A percentile compares a stretch with the other conserved stretches of the same genome.
phyloP scores from a whole-genome alignment of 2,113 vertebrate species.

The Lota lota region DNA sequence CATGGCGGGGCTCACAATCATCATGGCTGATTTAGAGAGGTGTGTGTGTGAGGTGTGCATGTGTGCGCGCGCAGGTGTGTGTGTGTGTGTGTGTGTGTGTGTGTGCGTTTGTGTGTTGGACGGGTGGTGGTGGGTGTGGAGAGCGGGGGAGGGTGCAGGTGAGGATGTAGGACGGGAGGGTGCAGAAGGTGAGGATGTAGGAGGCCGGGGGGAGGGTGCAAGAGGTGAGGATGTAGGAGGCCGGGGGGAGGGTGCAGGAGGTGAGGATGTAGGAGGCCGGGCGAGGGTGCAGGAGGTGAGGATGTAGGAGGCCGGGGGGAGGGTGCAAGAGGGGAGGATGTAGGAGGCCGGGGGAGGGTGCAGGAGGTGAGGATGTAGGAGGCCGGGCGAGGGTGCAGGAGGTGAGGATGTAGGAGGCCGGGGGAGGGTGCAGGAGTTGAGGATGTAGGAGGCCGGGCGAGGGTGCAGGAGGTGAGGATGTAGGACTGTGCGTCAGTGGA shows the following conservation, averaged over 20 bases:
- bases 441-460: too few relatives aligned
- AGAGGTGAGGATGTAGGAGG: constrained; percentile 6
- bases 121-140: constrained; percentile 16
- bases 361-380: constrained; percentile 6
- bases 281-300: neutral
- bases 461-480: too few relatives aligned
- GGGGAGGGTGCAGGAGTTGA: constrained; percentile 20
- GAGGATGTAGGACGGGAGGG: too few relatives aligned
- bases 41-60: constrained; percentile 13
- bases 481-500: neutral
- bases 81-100: too few relatives aligned
- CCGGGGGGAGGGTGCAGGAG: too few relatives aligned
- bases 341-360: neutral
- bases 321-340: constrained; percentile 1
- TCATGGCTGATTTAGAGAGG: constrained; percentile 76
- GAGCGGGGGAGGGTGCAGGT: constrained; percentile 8
- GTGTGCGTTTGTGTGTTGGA: neutral
- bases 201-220: neutral
- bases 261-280: neutral
- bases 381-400: too few relatives aligned
- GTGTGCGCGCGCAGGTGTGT: constrained; percentile 10
- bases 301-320: constrained; percentile 1
- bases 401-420: constrained; percentile 21
- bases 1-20: constrained; percentile 77
- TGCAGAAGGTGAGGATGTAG: neutral